Evolutionary conservation across 2,113 vertebrate species (phyloP), one percentile per base, ranked within the genome.

Genomic region (Lanius collurio): DNA sequence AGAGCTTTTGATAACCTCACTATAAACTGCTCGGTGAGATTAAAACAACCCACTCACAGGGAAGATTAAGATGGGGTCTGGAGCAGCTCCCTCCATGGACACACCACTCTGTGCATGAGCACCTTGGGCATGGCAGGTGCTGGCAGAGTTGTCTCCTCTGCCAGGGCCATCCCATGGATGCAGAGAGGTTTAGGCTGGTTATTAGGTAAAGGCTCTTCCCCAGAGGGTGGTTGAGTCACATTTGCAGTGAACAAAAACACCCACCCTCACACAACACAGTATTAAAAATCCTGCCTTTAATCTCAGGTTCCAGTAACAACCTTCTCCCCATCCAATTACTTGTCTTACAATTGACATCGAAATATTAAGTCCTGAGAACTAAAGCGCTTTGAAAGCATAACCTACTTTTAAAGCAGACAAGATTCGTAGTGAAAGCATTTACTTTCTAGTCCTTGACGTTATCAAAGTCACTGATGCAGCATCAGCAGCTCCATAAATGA

Each of bases 281-380:
- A 1, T 21, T 93, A 85, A 74, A 83, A 89, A 95, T 88, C 92
- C 91, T 97, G 93, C 87, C 91, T 96, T 85, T 96, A 94, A 97
- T 93, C 87, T 96, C 85, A 69, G 64, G 74, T 95, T 68, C 91
- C 94, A 65, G 14, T 24, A 95, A 85, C 93, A 95, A 86, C 93
- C 87, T 80, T 79, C 87, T 97, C 85, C 85, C 59, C 67, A 76
- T 76, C 93, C 91, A 93, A 89, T 92, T 94, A 80, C 85, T 90
- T 94, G 81, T 94, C 84, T 97, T 95, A 92, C 86, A 83, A 56
- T 35, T 95, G 95, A 95, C 92, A 96, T 74, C 13, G 7, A 90
- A 71, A 92, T 76, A 97, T 93, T 94, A 84, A 95, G 95, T 96
- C 96, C 85, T 94, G 26, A 92, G 88, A 96, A 93, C 35, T 86